Percentiles rank a stretch among this genome's conserved stretches.
Evolutionary conservation across 2,113 vertebrate genomes (phyloP).

Genomic region (Neotragus moschatus): DNA sequence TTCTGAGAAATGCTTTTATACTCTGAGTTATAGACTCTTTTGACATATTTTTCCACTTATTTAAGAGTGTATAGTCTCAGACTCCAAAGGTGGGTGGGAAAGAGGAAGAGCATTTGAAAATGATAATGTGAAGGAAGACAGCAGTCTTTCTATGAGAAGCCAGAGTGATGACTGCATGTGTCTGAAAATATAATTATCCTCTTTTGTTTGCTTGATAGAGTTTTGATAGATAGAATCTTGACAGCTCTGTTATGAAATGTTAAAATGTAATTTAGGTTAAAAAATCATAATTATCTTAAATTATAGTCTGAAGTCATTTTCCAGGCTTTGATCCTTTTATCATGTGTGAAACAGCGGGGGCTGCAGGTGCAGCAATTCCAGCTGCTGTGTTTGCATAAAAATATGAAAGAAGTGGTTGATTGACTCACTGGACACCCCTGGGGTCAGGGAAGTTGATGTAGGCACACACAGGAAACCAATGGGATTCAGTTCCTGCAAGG

Average conservation of each 20-base stretch:
- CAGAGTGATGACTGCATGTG: conserved; percentile 44
- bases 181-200: conserved; percentile 73
- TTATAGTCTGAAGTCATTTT: conserved; percentile 71
- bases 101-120: conserved; percentile 38
- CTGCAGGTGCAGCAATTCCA: conserved; percentile 56
- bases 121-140: conserved; percentile 46
- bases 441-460: neutral
- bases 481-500: neutral
- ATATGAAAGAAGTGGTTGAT: neutral
- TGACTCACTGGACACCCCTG: neutral
- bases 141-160: conserved; percentile 57
- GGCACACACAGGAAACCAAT: neutral
- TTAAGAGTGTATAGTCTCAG: neutral
- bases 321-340: conserved; percentile 64
- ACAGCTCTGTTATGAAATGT: conserved; percentile 72
- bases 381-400: conserved; percentile 44
- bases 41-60: neutral
- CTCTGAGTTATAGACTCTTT: neutral
- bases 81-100: neutral
- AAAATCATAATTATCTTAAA: conserved; percentile 74
- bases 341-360: neutral
- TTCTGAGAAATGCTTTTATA: neutral
- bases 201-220: conserved; percentile 68
- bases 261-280: conserved; percentile 71
- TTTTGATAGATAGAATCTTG: conserved; percentile 76